Conservation (phyloP, 2,888 invertebrate genomes). For the Pyrgus malvae region DNA sequence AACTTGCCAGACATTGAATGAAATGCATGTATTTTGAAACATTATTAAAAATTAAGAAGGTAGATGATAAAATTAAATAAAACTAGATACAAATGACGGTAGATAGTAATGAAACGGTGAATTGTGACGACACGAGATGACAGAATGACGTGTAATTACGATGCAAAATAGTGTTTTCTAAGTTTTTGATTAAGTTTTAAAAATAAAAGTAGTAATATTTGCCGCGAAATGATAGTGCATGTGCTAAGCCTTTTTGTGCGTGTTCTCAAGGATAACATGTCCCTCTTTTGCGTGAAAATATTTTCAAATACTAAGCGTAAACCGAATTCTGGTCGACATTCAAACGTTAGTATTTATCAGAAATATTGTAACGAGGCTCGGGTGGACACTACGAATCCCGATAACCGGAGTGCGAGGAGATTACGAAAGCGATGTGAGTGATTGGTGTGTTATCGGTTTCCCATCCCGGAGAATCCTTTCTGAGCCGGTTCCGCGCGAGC, state of each 20-base stretch:
- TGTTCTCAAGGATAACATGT: constrained; percentile 61
- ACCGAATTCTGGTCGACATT: constrained; percentile 42
- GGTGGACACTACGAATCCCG: constrained; percentile 69
- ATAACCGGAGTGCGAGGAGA: constrained; percentile 48
- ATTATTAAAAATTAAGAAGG: constrained; percentile 3
- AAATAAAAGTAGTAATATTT: constrained; percentile 30
- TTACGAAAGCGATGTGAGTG: constrained; percentile 45
- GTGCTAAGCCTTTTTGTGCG: constrained; percentile 58
- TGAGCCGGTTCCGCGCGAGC: constrained; percentile 39
- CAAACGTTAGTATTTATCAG: constrained; percentile 48
- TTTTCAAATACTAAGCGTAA: constrained; percentile 53
- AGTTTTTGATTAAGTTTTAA: not conserved
- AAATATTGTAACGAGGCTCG: constrained; percentile 50
- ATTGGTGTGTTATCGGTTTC: constrained; percentile 32
- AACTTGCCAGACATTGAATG: too few species aligned
- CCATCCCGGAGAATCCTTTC: constrained; percentile 33
- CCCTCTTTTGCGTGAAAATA: constrained; percentile 58
- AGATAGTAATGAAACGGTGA: constrained; percentile 8
- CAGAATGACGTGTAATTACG: constrained; percentile 6
- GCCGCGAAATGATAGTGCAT: constrained; percentile 65
- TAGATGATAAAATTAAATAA: constrained; percentile 17
- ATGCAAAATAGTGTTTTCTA: not conserved
- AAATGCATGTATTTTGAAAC: constrained; percentile 36
- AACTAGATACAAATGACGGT: not conserved
- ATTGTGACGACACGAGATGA: too few species aligned